These are phyloP conservation scores for Acanthochromis polyacanthus DNA, from an alignment of 2,113 vertebrate species.

Conservation along the genomic window DNA sequence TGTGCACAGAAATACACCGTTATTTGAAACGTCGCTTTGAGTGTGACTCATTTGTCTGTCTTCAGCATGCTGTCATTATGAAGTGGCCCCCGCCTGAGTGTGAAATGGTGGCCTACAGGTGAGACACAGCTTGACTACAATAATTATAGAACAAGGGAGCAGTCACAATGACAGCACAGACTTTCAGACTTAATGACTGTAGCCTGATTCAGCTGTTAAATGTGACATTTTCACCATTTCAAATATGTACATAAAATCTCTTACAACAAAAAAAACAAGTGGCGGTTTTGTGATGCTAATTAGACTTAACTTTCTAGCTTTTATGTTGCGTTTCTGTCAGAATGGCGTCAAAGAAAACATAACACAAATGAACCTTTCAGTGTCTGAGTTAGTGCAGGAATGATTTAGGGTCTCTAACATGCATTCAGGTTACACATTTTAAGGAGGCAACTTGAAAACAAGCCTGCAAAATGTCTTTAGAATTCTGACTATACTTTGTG, in stretches of 20 bases:
- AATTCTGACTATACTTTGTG: too few relatives aligned
- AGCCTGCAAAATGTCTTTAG: too few relatives aligned
- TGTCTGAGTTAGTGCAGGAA: too few relatives aligned
- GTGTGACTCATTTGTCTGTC: background rate
- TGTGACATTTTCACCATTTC: background rate
- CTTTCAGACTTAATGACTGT: background rate
- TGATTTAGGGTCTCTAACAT: too few relatives aligned
- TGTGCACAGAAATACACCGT: background rate
- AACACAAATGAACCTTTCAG: background rate
- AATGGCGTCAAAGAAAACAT: background rate
- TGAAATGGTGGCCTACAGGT: conserved; percentile 99
- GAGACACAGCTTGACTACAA: conserved; percentile 24
- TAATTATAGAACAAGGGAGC: background rate
- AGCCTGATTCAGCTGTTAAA: background rate
- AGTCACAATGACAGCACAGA: background rate
- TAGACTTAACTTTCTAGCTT: too few relatives aligned
- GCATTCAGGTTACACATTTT: too few relatives aligned
- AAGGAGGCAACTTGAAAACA: too few relatives aligned
- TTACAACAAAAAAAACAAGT: too few relatives aligned
- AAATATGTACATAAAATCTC: background rate
- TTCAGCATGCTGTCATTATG: conserved; percentile 95
- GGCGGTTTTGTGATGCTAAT: too few relatives aligned
- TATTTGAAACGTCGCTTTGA: background rate
- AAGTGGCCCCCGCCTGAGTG: conserved; percentile 97
- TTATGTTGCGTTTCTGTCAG: background rate